Percentiles rank a stretch among this genome's conserved stretches.
These are phyloP conservation scores for Chloroceryle amazona DNA, from an alignment of 2,797 vertebrate species.

Conservation along the genomic window DNA sequence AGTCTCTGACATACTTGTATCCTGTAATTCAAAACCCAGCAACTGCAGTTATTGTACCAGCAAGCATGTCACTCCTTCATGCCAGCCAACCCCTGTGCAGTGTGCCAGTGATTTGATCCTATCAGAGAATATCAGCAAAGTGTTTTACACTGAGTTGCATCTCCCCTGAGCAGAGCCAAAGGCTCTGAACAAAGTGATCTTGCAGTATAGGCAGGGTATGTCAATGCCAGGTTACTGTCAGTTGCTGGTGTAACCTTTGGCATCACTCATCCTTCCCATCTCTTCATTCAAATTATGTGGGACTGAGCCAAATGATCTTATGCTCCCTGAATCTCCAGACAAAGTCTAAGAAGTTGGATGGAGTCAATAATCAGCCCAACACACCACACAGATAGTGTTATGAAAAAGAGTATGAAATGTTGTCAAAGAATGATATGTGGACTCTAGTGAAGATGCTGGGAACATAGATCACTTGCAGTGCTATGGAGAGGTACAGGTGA, in stretches of 20 bases:
- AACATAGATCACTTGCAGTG: background rate
- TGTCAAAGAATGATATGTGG: background rate
- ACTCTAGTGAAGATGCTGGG: background rate
- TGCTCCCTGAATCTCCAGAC: background rate
- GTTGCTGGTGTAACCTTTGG: background rate
- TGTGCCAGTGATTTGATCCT: background rate
- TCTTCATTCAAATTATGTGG: background rate
- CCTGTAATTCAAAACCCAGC: background rate
- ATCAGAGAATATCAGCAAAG: background rate
- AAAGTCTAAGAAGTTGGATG: background rate
- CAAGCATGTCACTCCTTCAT: background rate
- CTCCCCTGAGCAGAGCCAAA: background rate
- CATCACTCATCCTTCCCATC: background rate
- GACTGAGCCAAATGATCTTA: background rate
- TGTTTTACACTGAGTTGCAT: background rate
- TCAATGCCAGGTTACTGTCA: background rate
- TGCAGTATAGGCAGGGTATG: background rate
- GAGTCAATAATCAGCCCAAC: background rate
- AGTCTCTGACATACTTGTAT: background rate
- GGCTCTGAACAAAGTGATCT: background rate
- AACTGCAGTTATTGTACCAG: background rate
- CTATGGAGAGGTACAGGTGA: background rate
- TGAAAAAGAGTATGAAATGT: background rate
- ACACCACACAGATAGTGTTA: fast-evolving
- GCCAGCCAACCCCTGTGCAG: background rate